Evolutionary conservation across 1,140 invertebrate genomes (phyloP).

Genomic region (Apis mellifera): DNA sequence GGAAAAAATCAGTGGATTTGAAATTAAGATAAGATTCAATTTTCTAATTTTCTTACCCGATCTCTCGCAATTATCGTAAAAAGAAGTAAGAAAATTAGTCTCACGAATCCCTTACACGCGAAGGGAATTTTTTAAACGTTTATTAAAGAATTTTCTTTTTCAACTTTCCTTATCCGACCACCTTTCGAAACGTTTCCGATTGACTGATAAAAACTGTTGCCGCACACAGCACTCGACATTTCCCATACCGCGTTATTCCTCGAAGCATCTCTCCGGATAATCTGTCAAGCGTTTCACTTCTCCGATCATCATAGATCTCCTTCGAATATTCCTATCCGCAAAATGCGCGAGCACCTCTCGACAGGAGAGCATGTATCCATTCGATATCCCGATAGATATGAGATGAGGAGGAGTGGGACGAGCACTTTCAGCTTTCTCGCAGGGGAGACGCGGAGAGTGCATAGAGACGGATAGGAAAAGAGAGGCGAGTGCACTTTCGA

Average conservation of each 20-base stretch:
- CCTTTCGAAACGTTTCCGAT: not conserved
- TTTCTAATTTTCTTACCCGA: not conserved
- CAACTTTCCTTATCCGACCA: not conserved
- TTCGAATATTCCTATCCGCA: not conserved
- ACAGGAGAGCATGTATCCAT: no score
- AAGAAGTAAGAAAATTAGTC: not conserved
- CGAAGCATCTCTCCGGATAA: no score
- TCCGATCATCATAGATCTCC: slow-evolving; percentile 3
- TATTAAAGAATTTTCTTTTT: not conserved
- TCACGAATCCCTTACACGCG: not conserved
- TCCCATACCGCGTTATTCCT: no score
- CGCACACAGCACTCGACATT: not conserved
- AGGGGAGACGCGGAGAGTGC: not conserved
- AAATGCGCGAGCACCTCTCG: no score
- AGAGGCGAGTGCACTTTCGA: slow-evolving; percentile 59
- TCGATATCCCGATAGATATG: no score
- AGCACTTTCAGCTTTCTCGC: not conserved
- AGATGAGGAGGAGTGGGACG: not conserved
- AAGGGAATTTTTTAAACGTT: not conserved
- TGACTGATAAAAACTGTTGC: not conserved
- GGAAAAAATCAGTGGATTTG: not conserved
- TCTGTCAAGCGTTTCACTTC: not conserved
- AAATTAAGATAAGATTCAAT: not conserved
- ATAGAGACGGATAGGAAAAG: slow-evolving; percentile 10
- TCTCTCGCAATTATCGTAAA: not conserved